Percentiles rank a stretch among this genome's conserved stretches.
These are phyloP conservation scores for Slavum lentiscoides DNA, from an alignment of 2,888 invertebrate species.

Conservation along the genomic window DNA sequence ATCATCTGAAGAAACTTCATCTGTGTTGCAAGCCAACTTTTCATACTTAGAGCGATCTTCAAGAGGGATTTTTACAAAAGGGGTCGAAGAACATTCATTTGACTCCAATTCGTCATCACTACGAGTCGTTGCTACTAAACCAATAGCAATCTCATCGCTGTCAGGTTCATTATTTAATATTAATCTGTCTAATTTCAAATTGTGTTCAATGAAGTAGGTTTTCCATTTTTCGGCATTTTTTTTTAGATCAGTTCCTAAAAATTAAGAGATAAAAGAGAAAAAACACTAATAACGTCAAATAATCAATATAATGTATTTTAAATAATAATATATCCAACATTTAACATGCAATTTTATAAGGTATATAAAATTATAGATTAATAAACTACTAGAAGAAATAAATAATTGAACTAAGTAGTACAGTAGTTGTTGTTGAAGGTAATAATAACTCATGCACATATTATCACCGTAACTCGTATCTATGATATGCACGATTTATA, in stretches of 20 bases:
- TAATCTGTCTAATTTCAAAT: conserved; percentile 54
- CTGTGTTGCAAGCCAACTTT: conserved; percentile 68
- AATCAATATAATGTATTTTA: conserved; percentile 28
- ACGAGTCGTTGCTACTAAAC: conserved; percentile 37
- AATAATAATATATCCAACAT: conserved; percentile 39
- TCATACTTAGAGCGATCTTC: conserved; percentile 78
- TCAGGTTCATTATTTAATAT: conserved; percentile 54
- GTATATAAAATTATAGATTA: conserved; percentile 35
- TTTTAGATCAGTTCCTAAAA: conserved; percentile 45
- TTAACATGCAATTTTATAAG: conserved; percentile 35
- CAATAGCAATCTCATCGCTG: conserved; percentile 44
- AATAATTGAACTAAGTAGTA: conserved; percentile 43
- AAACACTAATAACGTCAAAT: conserved; percentile 41
- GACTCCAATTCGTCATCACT: conserved; percentile 50
- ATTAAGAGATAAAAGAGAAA: conserved; percentile 42
- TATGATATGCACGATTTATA: conserved; percentile 49
- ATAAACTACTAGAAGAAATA: conserved; percentile 41
- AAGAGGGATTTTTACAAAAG: conserved; percentile 67
- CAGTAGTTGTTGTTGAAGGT: conserved; percentile 30
- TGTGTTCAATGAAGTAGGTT: conserved; percentile 54
- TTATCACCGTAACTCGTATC: conserved; percentile 47
- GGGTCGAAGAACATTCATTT: conserved; percentile 59
- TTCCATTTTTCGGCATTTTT: conserved; percentile 54
- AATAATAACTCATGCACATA: conserved; percentile 47
- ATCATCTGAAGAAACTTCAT: conserved; percentile 66